These are phyloP conservation scores for Aphelocoma californica DNA, from an alignment of 2,797 vertebrate species.

Conservation along the genomic window DNA sequence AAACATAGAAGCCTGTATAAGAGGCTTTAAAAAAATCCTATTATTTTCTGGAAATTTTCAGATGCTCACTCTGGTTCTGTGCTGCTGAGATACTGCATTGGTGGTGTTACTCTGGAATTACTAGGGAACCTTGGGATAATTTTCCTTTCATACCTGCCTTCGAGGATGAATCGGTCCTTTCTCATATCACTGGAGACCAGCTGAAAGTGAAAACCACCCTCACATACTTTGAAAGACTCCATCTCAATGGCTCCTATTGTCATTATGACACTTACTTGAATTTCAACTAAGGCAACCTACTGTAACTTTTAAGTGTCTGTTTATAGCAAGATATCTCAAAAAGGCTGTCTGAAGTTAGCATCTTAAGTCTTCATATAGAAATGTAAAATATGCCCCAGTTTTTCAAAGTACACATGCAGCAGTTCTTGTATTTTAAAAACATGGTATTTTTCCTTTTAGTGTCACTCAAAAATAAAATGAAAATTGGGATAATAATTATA, in stretches of 20 bases:
- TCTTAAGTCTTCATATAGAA: not conserved
- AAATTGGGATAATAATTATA: conserved; percentile 30
- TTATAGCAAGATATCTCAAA: not conserved
- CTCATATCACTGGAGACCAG: not conserved
- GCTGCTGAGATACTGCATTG: conserved; percentile 1
- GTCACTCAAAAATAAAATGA: conserved; percentile 24
- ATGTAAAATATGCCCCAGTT: not conserved
- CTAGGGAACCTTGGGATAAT: not conserved
- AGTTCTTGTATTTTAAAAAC: not conserved
- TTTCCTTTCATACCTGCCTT: not conserved
- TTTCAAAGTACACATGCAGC: not conserved
- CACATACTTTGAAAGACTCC: not conserved
- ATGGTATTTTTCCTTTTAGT: not conserved
- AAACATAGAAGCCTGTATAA: not conserved
- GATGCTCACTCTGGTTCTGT: not conserved
- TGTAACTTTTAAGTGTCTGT: not conserved
- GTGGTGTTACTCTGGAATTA: not conserved
- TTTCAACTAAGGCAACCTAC: not conserved
- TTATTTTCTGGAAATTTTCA: conserved; percentile 29
- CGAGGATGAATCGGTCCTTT: not conserved
- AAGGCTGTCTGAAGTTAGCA: not conserved
- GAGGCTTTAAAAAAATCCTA: not conserved
- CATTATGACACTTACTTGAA: not conserved
- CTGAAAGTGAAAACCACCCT: not conserved
- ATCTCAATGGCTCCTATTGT: not conserved